Percentiles rank a stretch among this genome's conserved stretches.
Evolutionary conservation across 2,888 invertebrate genomes (phyloP).

Genomic region (Cerastis leucographa): DNA sequence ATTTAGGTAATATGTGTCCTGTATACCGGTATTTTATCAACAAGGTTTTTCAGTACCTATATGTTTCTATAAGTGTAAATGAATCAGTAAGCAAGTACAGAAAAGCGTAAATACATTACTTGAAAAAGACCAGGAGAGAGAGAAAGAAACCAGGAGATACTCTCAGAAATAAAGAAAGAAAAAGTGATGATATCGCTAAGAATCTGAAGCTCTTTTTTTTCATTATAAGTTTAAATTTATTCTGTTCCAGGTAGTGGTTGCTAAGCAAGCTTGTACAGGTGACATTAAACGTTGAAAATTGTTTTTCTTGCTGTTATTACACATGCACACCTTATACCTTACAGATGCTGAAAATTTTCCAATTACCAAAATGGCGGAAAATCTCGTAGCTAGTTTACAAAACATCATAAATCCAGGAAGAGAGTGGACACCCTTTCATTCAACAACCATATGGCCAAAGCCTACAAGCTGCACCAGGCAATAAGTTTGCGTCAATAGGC

Average conservation of each 20-base stretch:
- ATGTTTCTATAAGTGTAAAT: not conserved
- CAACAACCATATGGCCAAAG: conserved; percentile 21
- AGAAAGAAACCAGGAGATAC: too few species aligned
- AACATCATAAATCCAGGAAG: conserved; percentile 11
- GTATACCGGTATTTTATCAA: not conserved
- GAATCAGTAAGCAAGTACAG: not conserved
- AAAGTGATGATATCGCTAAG: not conserved
- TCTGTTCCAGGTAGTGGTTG: not conserved
- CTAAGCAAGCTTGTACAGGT: not conserved
- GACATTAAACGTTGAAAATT: not conserved
- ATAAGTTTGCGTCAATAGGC: conserved; percentile 36
- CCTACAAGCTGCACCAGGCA: conserved; percentile 21
- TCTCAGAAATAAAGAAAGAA: not conserved
- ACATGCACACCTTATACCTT: too few species aligned
- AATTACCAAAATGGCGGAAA: not conserved
- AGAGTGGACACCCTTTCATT: not conserved
- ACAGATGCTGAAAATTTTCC: not conserved
- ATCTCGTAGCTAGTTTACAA: not conserved
- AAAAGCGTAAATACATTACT: not conserved
- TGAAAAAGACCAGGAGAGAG: not conserved
- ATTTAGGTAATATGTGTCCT: conserved; percentile 27
- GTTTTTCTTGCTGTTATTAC: not conserved
- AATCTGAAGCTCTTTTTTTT: not conserved
- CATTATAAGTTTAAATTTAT: not conserved
- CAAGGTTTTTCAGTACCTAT: not conserved